Conservation (phyloP, 2,797 vertebrate species). For the Trachurus trachurus region DNA sequence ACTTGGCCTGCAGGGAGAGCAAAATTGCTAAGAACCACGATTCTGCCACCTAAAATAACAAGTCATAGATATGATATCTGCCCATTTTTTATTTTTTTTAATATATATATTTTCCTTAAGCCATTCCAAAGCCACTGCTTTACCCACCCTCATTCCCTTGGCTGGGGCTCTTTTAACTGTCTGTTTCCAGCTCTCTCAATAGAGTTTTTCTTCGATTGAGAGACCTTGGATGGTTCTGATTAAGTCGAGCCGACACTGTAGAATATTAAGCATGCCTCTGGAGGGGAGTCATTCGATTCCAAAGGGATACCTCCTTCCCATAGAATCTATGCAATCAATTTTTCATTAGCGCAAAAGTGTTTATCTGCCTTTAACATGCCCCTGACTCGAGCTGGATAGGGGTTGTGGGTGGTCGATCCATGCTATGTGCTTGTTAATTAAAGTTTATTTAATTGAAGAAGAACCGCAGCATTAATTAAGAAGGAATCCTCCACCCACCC, state of each 20-base stretch:
- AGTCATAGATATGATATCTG: conserved; percentile 50
- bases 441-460: conserved; percentile 98
- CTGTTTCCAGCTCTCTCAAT: conserved; percentile 82
- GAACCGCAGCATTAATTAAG: conserved; percentile 95
- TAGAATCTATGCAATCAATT: conserved; percentile 97
- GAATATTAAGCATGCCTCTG: conserved; percentile 86
- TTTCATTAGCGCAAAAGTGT: conserved; percentile 99
- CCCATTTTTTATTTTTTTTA: conserved; percentile 9
- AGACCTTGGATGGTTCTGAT: conserved; percentile 90
- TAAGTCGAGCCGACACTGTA: conserved; percentile 88
- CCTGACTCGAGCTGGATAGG: conserved; percentile 90
- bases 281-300: conserved; percentile 80
- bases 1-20: conserved; percentile 28
- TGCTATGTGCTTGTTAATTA: conserved; percentile 98
- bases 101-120: conserved; percentile 28
- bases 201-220: conserved; percentile 88
- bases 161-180: conserved; percentile 51
- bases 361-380: conserved; percentile 97
- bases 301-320: conserved; percentile 85
- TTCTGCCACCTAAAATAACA: conserved; percentile 37
- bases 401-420: conserved; percentile 93
- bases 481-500: conserved; percentile 84
- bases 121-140: conserved; percentile 27
- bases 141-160: conserved; percentile 16
- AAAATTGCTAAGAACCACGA: conserved; percentile 51